Conservation (phyloP, 2,888 invertebrate genomes). For the Tetragonula carbonaria region DNA sequence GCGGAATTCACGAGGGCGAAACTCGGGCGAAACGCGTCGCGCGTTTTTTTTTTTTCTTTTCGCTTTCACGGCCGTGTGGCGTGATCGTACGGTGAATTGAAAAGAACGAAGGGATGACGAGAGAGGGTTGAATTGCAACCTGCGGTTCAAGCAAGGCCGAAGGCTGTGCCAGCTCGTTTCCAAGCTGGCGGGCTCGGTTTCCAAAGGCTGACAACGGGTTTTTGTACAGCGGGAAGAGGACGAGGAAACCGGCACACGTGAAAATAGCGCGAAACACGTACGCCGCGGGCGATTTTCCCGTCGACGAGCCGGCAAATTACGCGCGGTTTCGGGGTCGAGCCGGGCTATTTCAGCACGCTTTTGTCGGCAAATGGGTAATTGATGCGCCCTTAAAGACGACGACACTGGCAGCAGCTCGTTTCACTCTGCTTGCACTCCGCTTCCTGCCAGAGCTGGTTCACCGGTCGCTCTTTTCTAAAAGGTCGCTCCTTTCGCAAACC, state of each 20-base stretch:
- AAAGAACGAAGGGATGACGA: slow-evolving; percentile 13
- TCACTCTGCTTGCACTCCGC: not conserved
- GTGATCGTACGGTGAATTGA: slow-evolving; percentile 14
- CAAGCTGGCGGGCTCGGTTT: slow-evolving; percentile 12
- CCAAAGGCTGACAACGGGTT: slow-evolving; percentile 19
- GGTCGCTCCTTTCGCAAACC: too few species aligned
- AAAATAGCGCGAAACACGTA: slow-evolving; percentile 30
- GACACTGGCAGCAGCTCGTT: not conserved
- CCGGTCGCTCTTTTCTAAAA: too few species aligned
- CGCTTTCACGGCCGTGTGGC: slow-evolving; percentile 20
- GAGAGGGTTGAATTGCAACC: slow-evolving; percentile 27
- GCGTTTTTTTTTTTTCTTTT: slow-evolving; percentile 30
- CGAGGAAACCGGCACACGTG: slow-evolving; percentile 16
- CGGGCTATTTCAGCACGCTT: slow-evolving; percentile 6
- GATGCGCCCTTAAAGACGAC: slow-evolving; percentile 9
- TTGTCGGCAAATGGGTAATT: slow-evolving; percentile 21
- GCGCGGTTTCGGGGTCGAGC: slow-evolving; percentile 16
- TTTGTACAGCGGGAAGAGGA: not conserved
- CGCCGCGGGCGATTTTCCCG: slow-evolving; percentile 22
- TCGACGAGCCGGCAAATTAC: slow-evolving; percentile 26
- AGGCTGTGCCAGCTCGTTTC: not conserved
- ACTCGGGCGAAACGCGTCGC: slow-evolving; percentile 25
- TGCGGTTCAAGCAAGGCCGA: not conserved
- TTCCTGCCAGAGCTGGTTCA: too few species aligned
- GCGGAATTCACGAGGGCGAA: not conserved